phyloP scores from a whole-genome alignment of 2,113 vertebrate genomes.

The Eidolon helvum region DNA sequence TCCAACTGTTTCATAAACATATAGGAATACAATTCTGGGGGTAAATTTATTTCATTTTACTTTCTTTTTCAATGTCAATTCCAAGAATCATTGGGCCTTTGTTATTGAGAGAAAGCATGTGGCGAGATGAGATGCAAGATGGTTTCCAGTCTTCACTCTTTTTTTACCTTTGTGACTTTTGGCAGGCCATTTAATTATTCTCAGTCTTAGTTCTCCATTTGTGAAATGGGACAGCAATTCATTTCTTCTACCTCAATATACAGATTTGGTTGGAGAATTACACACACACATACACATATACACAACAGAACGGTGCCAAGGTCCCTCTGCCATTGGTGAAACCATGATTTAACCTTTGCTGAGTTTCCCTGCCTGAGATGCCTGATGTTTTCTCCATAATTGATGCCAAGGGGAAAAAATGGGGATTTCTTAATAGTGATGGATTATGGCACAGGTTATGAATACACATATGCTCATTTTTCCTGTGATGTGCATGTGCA shows the following conservation, averaged over 20 bases:
- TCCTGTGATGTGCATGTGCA: background rate
- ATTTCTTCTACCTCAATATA: no score
- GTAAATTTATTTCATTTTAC: background rate
- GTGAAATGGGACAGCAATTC: background rate
- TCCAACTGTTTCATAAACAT: background rate
- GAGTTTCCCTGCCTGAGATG: background rate
- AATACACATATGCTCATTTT: background rate
- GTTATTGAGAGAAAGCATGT: background rate
- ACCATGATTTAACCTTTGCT: background rate
- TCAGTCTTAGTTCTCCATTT: background rate
- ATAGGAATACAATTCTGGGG: background rate
- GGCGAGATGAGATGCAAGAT: background rate
- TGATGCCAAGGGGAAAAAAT: background rate
- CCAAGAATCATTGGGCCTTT: background rate
- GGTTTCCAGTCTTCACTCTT: background rate
- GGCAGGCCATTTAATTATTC: background rate
- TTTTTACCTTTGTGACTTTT: background rate
- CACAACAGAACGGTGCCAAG: background rate
- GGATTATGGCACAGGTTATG: no score
- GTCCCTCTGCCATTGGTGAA: background rate
- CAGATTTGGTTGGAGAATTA: background rate
- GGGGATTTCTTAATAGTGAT: background rate
- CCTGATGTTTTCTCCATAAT: background rate
- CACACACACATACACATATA: background rate
- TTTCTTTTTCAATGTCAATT: background rate